These are phyloP conservation scores for Arctocebus calabarensis DNA, from an alignment of 2,797 vertebrate genomes.

Conservation along the genomic window DNA sequence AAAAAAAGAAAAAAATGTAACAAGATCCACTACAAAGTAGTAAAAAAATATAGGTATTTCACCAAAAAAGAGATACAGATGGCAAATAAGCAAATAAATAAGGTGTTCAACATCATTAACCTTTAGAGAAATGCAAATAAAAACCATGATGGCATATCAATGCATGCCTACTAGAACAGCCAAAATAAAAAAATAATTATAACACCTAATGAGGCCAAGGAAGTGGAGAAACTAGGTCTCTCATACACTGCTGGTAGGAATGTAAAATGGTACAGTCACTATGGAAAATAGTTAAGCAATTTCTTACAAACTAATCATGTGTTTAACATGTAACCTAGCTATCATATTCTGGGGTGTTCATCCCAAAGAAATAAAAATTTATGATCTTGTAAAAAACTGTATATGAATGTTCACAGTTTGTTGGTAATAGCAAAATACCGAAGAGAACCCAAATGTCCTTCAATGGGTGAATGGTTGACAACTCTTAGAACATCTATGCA, in stretches of 20 bases:
- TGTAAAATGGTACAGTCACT: not conserved
- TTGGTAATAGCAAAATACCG: not conserved
- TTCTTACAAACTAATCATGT: not conserved
- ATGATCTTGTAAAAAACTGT: not conserved
- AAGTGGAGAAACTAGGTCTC: not conserved
- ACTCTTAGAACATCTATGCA: not conserved
- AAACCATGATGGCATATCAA: not conserved
- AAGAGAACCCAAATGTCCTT: not conserved
- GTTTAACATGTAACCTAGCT: not conserved
- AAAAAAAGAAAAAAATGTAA: not conserved
- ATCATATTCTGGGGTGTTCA: not conserved
- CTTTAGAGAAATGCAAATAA: not conserved
- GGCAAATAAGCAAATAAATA: not conserved
- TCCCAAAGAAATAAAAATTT: not conserved
- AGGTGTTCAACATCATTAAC: not conserved
- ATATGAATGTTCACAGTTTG: not conserved
- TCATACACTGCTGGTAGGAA: not conserved
- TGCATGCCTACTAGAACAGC: not conserved
- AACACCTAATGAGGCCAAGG: not conserved
- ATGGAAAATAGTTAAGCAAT: not conserved
- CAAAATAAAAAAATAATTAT: slow-evolving; percentile 6
- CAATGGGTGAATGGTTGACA: not conserved
- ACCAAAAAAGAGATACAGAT: not conserved
- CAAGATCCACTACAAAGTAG: not conserved
- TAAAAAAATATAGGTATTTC: not conserved